phyloP scores from a whole-genome alignment of 2,888 invertebrate species.

The Morpho achilles region DNA sequence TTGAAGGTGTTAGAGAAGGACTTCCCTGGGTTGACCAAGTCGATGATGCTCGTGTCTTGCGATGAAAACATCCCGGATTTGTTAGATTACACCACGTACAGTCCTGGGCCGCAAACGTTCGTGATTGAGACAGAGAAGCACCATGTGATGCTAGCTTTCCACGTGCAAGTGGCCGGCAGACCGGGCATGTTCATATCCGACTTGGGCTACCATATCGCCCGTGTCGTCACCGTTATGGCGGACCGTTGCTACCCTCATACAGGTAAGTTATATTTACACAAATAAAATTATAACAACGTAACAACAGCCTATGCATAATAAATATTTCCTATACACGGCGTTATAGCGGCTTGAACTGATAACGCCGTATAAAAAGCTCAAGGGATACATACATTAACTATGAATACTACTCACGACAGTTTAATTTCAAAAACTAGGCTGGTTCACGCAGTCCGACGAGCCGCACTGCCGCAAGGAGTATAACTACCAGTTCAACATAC shows the following conservation, averaged over 20 bases:
- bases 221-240: slow-evolving; percentile 92
- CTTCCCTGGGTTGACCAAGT: slow-evolving; percentile 83
- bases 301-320: too few relatives aligned
- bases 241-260: slow-evolving; percentile 94
- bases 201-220: slow-evolving; percentile 93
- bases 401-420: too few relatives aligned
- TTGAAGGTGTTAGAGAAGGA: slow-evolving; percentile 81
- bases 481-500: slow-evolving; percentile 85
- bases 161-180: slow-evolving; percentile 86
- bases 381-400: too few relatives aligned
- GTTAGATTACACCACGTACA: slow-evolving; percentile 81
- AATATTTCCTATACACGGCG: too few relatives aligned
- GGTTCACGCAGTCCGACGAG: slow-evolving; percentile 92
- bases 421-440: slow-evolving; percentile 68
- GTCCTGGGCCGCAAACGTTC: slow-evolving; percentile 79
- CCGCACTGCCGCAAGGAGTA: slow-evolving; percentile 89
- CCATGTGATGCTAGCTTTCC: slow-evolving; percentile 90
- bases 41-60: slow-evolving; percentile 89
- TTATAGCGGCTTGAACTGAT: too few relatives aligned
- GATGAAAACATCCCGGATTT: slow-evolving; percentile 89
- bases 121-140: slow-evolving; percentile 89
- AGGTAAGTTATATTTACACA: slow-evolving; percentile 62
- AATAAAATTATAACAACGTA: too few relatives aligned
- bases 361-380: too few relatives aligned
- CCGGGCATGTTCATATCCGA: slow-evolving; percentile 90